phyloP scores from a whole-genome alignment of 2,888 invertebrate species.

The Tipula lateralis region DNA sequence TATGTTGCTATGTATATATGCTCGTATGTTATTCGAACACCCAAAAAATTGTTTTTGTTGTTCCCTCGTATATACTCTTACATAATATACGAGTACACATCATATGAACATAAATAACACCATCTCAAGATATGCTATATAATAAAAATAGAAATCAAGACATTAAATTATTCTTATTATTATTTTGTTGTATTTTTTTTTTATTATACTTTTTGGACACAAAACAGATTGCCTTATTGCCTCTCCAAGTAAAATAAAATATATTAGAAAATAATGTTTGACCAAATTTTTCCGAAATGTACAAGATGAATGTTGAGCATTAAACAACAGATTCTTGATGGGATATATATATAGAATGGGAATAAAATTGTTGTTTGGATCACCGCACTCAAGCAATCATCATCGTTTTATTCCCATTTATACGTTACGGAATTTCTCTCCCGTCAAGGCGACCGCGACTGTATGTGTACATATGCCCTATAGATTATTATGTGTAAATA shows the following conservation, averaged over 20 bases:
- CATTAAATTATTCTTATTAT: conserved; percentile 24
- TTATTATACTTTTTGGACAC: conserved; percentile 3
- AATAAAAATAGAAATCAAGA: conserved; percentile 19
- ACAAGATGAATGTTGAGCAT: background rate
- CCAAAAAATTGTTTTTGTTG: background rate
- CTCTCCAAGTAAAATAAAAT: background rate
- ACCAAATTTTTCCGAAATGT: background rate
- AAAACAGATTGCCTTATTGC: conserved; percentile 24
- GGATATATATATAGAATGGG: background rate
- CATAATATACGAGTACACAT: background rate
- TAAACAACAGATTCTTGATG: background rate
- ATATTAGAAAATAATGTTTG: conserved; percentile 15
- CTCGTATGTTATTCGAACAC: background rate
- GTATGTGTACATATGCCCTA: background rate
- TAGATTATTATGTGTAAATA: background rate
- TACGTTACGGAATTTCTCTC: background rate
- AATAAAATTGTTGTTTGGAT: background rate
- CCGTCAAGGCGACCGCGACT: background rate
- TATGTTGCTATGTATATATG: background rate
- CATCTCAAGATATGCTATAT: background rate
- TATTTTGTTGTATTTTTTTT: background rate
- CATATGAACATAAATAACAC: background rate
- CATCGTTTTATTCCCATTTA: background rate
- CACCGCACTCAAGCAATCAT: background rate
- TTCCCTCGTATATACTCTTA: background rate